Base-by-base conservation (phyloP, 2,797 vertebrate species). In the Amblyraja radiata region DNA sequence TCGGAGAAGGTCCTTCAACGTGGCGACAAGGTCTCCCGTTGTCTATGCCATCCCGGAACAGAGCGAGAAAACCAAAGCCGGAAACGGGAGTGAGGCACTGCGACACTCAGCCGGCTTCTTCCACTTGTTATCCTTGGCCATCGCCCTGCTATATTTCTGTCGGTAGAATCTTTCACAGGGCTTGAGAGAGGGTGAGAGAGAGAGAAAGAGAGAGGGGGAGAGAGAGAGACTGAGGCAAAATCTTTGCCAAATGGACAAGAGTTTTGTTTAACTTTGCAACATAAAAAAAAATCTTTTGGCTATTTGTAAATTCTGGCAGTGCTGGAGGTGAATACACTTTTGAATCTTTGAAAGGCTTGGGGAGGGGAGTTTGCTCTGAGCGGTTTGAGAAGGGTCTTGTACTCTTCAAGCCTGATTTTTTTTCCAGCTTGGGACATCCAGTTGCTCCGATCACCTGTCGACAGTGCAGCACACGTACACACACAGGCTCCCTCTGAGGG, bases 181-280 rank as follows among this genome's bases (percentile, higher is more conserved):
- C 25, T 28, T 39, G 32, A 73, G 36, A 0, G 95, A 93, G 1
- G 94, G 95, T 25, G 76, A n/a, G 76, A 79, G 84, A 88, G 61
- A 91, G 71, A 90, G 63, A 90, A n/a, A 68, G 36, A 90, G 86
- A 90, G 63, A 90, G 95, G 93, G 1, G 94, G 95, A n/a, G 73
- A 79, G 84, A 68, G 63, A 92, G 90, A 76, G 90, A 92, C 90
- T 92, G 71, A 54, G 94, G 95, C 94, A 96, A 95, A 58, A 92
- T 95, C 94, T 96, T 96, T 95, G 95, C 96, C 95, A 96, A 96
- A 94, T 93, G 94, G 96, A 96, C 94, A 92, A 76, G 71, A 13
- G 25, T 1, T 95, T 95, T 95, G 96, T 95, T 95, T 94, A 94
- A 94, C 94, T 94, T 93, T 94, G 95, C 94, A 94, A 93, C 90